Percentiles rank a stretch among this genome's conserved stretches.
phyloP scores from a whole-genome alignment of 2,888 invertebrate genomes.

The Cantharis nigra region DNA sequence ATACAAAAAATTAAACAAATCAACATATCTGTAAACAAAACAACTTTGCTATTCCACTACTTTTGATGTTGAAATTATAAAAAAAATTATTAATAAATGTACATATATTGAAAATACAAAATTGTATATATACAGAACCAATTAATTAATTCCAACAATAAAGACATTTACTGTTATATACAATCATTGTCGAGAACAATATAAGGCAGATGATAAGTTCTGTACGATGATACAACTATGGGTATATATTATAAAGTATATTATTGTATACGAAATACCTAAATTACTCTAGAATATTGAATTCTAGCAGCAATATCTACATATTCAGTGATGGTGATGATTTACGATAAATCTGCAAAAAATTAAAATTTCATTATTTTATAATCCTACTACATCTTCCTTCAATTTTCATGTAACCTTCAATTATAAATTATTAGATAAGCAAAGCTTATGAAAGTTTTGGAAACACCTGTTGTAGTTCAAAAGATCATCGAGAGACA shows the following conservation, averaged over 20 bases:
- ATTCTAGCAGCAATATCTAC: slow-evolving; percentile 30
- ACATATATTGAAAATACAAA: slow-evolving; percentile 29
- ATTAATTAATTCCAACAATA: slow-evolving; percentile 46
- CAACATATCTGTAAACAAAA: neutral
- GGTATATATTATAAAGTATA: slow-evolving; percentile 39
- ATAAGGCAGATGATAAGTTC: slow-evolving; percentile 36
- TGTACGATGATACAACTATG: slow-evolving; percentile 38
- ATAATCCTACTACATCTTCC: too few species aligned
- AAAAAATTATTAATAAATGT: neutral
- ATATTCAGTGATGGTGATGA: slow-evolving; percentile 13
- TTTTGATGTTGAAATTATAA: neutral
- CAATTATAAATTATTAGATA: too few species aligned
- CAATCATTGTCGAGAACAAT: slow-evolving; percentile 49
- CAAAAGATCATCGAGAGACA: too few species aligned
- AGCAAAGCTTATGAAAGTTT: too few species aligned
- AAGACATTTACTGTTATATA: slow-evolving; percentile 36
- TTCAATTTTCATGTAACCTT: too few species aligned
- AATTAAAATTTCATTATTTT: slow-evolving; percentile 15
- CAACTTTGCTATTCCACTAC: neutral
- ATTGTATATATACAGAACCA: slow-evolving; percentile 45
- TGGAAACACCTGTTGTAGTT: too few species aligned
- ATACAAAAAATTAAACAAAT: neutral
- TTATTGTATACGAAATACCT: slow-evolving; percentile 40
- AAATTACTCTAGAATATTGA: slow-evolving; percentile 35
- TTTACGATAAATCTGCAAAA: slow-evolving; percentile 54